These are phyloP conservation scores for Drosophila neocordata DNA, from an alignment of 1,140 invertebrate genomes.

Conservation along the genomic window DNA sequence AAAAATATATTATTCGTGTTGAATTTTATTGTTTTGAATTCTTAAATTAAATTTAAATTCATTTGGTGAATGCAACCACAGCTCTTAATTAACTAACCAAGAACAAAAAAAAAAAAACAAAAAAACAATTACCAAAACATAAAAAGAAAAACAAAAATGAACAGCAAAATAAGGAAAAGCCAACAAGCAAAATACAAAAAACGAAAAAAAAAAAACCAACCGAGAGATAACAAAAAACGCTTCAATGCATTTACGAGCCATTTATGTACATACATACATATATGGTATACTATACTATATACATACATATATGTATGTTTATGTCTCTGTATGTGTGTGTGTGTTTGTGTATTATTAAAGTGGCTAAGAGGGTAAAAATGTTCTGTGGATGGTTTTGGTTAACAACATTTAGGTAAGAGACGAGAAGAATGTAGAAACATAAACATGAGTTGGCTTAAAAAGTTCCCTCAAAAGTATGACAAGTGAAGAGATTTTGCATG, in stretches of 20 bases:
- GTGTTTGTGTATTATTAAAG: background rate
- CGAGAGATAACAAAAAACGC: conserved; percentile 12
- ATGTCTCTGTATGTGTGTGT: too few species aligned
- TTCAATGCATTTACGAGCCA: conserved; percentile 44
- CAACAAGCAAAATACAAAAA: background rate
- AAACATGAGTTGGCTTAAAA: conserved; percentile 50
- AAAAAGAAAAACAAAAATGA: background rate
- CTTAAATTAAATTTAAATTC: conserved; percentile 3
- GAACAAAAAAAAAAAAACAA: background rate
- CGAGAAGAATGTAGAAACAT: conserved; percentile 26
- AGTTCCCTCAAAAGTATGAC: conserved; percentile 15
- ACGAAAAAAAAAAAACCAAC: background rate
- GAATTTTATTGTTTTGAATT: background rate
- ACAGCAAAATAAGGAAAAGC: conserved; percentile 8
- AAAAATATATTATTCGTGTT: too few species aligned
- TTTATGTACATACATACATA: background rate
- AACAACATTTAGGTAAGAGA: background rate
- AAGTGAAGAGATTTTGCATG: conserved; percentile 5
- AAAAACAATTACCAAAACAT: background rate
- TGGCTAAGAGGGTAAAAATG: background rate
- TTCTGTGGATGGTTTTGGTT: background rate
- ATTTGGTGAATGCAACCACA: background rate
- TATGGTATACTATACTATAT: too few species aligned
- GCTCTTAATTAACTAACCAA: background rate
- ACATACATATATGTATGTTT: too few species aligned